Base-by-base conservation (phyloP, 2,888 invertebrate species). In the Sesia bembeciformis region DNA sequence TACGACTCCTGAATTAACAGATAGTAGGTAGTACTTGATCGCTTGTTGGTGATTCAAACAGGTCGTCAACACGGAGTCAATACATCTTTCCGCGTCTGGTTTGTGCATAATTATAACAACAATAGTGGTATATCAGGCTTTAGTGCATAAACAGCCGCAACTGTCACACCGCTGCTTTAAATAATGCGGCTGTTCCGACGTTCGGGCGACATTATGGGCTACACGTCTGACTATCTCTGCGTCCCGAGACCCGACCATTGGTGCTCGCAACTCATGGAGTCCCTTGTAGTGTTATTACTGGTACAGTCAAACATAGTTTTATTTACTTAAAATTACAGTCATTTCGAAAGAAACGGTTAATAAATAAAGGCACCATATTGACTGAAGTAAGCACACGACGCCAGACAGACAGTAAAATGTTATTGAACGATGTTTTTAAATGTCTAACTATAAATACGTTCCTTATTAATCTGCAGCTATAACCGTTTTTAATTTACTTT, bases 111-210 rank as follows among this genome's bases (percentile, higher is more conserved):
- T 46, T 46, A 23, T 46, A 46, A 8, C 46, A 46, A 46, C 46
- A 46, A 46, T 46, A 46, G 8, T 46, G 38, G 55, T 49, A 53
- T 54, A 51, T 52, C 55, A 57, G 54, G 55, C 60, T 55, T 56
- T 56, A 64, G 60, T 60, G 65, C 60, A 65, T 65, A 72, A 74
- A 74, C 69, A 70, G 66, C 64, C 57, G 55, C 54, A 54, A 60
- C 59, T 62, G 64, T 61, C 62, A 59, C 59, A 58, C 61, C 4
- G 7, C 62, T 62, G 53, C 62, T 67, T 67, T 67, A 65, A 70
- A 67, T 64, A 64, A 63, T 63, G 60, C 62, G 65, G 62, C 64
- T 60, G 66, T 63, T 66, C 61, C 63, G 68, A 71, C 72, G 68
- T 64, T 60, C 63, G 60, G 64, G 61, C 61, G 63, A 66, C 66